A percentile compares a stretch with the other conserved stretches of the same genome.
Evolutionary conservation across 2,888 invertebrate species (phyloP).

Genomic region (Monoplex corrugatus): DNA sequence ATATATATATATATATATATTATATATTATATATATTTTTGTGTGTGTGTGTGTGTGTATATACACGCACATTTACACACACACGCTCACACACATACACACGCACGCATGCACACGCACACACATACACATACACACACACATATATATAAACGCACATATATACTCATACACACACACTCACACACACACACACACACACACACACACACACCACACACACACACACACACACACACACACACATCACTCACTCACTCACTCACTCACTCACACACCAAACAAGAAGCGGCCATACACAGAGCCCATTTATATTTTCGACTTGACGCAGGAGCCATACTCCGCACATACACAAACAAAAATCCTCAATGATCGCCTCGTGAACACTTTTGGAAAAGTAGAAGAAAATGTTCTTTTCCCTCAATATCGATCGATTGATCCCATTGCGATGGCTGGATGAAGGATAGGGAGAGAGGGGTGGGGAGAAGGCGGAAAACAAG

Average conservation of each 20-base stretch:
- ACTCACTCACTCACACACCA: background rate
- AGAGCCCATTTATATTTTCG: background rate
- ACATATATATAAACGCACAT: background rate
- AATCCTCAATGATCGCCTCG: no score
- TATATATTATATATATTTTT: no score
- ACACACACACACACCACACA: background rate
- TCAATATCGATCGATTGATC: no score
- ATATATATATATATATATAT: no score
- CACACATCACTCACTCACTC: background rate
- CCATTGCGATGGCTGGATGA: no score
- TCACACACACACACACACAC: background rate
- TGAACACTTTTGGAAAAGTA: background rate
- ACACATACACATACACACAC: conserved; percentile 18
- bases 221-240: background rate
- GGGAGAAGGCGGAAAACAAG: no score
- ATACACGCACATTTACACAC: background rate
- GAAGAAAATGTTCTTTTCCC: no score
- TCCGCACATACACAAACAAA: background rate
- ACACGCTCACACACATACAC: conserved; percentile 18
- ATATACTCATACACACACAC: background rate
- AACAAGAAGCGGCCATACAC: no score
- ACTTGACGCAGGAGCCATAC: background rate
- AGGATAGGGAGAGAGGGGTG: no score
- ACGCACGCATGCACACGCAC: background rate
- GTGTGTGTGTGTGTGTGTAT: no score